These are phyloP conservation scores for Stegodyphus dumicola DNA, from an alignment of 1,140 invertebrate genomes.

Conservation along the genomic window DNA sequence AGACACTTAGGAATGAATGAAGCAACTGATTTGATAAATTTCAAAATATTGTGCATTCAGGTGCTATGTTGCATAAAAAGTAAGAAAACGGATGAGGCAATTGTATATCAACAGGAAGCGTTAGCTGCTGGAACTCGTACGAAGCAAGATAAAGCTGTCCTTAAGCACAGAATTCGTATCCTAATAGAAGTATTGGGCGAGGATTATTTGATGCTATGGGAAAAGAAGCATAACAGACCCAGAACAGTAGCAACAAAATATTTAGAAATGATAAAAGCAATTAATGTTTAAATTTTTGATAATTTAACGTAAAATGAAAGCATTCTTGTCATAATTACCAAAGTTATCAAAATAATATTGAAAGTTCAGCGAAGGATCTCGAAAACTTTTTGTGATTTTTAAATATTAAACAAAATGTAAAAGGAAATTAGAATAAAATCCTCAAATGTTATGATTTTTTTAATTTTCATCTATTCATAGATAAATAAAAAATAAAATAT, in stretches of 20 bases:
- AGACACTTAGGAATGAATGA: conserved; percentile 12
- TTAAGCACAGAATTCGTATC: neutral
- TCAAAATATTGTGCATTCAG: conserved; percentile 43
- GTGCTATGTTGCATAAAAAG: conserved; percentile 1
- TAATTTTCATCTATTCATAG: too few relatives aligned
- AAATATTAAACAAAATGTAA: too few relatives aligned
- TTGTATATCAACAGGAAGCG: conserved; percentile 31
- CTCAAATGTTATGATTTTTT: too few relatives aligned
- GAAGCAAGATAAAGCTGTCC: conserved; percentile 9
- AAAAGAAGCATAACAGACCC: conserved; percentile 47
- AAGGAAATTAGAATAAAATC: too few relatives aligned
- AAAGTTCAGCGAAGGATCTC: too few relatives aligned
- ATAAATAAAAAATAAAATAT: too few relatives aligned
- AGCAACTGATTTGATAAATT: conserved; percentile 21
- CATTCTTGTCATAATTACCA: too few relatives aligned
- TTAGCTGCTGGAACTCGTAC: conserved; percentile 34
- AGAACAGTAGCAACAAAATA: conserved; percentile 47
- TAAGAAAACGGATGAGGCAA: neutral
- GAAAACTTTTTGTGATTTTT: too few relatives aligned
- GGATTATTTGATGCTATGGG: conserved; percentile 29
- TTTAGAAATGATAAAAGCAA: conserved; percentile 46
- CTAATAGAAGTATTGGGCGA: conserved; percentile 8
- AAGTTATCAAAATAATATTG: too few relatives aligned
- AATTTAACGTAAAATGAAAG: neutral
- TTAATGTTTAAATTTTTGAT: conserved; percentile 17